Evolutionary conservation across 2,888 invertebrate species (phyloP).

Genomic region (Cerastoderma edule): DNA sequence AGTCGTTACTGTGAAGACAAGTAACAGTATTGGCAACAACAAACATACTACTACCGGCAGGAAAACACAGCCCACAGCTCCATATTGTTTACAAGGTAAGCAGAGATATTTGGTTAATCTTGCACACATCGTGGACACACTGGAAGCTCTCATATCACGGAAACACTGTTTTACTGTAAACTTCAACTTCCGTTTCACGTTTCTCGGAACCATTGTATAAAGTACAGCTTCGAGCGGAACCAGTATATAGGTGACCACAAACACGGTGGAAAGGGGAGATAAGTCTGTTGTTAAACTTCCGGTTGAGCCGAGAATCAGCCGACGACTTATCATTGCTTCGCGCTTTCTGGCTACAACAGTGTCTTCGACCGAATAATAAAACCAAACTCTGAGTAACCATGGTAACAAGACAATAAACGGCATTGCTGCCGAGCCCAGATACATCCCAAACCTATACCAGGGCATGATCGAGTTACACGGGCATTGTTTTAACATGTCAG

Average conservation of each 20-base stretch:
- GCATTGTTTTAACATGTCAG: conserved; percentile 22
- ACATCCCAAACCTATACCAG: conserved; percentile 36
- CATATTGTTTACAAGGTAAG: conserved; percentile 28
- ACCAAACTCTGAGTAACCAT: conserved; percentile 48
- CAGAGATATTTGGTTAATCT: conserved; percentile 13
- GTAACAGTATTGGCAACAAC: conserved; percentile 21
- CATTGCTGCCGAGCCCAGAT: conserved; percentile 20
- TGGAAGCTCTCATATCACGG: conserved; percentile 28
- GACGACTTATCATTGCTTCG: conserved; percentile 7
- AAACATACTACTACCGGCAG: conserved; percentile 27
- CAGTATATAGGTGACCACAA: conserved; percentile 33
- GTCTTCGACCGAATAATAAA: conserved; percentile 40
- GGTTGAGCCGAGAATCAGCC: conserved; percentile 29
- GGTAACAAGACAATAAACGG: conserved; percentile 22
- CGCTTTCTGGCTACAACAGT: conserved; percentile 8
- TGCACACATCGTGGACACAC: conserved; percentile 29
- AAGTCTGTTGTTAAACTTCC: conserved; percentile 37
- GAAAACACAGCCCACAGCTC: conserved; percentile 37
- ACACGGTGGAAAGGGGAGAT: conserved; percentile 34
- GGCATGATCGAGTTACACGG: background rate
- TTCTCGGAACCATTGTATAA: conserved; percentile 18
- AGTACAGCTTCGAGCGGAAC: conserved; percentile 31
- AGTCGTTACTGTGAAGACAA: conserved; percentile 17
- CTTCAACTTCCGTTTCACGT: conserved; percentile 33
- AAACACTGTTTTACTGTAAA: conserved; percentile 39